These are phyloP conservation scores for Drosophila aldrichi DNA, from an alignment of 2,888 invertebrate species.

Conservation along the genomic window DNA sequence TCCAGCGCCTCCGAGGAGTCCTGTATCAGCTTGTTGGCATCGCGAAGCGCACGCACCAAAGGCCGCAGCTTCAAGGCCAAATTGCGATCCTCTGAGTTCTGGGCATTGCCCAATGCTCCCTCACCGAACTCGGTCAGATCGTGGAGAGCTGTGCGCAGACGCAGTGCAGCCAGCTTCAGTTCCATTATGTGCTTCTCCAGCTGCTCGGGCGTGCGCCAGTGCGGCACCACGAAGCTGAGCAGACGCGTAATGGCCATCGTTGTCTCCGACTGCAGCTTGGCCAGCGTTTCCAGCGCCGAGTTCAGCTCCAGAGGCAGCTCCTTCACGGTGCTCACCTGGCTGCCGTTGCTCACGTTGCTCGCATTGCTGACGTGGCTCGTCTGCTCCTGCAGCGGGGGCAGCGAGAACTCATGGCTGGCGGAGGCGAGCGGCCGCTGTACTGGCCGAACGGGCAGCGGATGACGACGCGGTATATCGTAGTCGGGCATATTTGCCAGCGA, in stretches of 20 bases:
- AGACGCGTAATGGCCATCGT: constrained; percentile 92
- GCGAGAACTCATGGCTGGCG: constrained; percentile 88
- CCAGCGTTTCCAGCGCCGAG: constrained; percentile 91
- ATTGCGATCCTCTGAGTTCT: constrained; percentile 92
- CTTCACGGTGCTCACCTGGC: constrained; percentile 82
- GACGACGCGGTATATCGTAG: constrained; percentile 89
- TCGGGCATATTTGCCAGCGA: constrained; percentile 88
- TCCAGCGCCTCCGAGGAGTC: constrained; percentile 91
- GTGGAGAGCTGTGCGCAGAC: constrained; percentile 92
- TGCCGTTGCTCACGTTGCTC: constrained; percentile 7
- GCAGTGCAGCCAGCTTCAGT: constrained; percentile 92
- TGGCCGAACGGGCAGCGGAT: constrained; percentile 84
- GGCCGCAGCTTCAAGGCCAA: constrained; percentile 91
- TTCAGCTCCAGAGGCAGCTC: constrained; percentile 91
- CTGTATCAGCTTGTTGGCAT: constrained; percentile 92
- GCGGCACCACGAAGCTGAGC: constrained; percentile 91
- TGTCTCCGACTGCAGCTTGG: constrained; percentile 92
- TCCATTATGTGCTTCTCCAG: constrained; percentile 92
- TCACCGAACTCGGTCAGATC: constrained; percentile 96
- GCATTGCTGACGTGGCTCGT: neutral
- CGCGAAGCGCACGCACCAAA: constrained; percentile 91
- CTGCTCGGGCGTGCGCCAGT: constrained; percentile 93
- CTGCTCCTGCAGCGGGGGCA: constrained; percentile 82
- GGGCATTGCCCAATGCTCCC: constrained; percentile 94
- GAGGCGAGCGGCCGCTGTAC: constrained; percentile 59